A percentile compares a stretch with the other conserved stretches of the same genome.
These are phyloP conservation scores for Bugulina stolonifera DNA, from an alignment of 2,888 invertebrate genomes.

Conservation along the genomic window DNA sequence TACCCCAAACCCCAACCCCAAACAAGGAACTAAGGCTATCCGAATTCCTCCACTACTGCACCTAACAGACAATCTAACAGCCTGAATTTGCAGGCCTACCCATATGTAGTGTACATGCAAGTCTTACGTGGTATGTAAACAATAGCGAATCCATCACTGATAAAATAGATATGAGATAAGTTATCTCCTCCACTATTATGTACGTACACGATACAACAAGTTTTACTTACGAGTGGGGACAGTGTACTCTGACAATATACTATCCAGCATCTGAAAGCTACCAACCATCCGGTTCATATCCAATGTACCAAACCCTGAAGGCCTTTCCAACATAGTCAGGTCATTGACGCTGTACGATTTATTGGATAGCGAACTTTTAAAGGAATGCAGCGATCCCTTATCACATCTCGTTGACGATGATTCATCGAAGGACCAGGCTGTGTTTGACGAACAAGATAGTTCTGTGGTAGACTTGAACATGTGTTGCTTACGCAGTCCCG, in stretches of 20 bases:
- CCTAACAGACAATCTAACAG: too few species aligned
- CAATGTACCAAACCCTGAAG: conserved; percentile 3
- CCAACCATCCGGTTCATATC: conserved; percentile 23
- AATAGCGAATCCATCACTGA: too few species aligned
- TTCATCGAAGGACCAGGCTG: neutral
- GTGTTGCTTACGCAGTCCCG: neutral
- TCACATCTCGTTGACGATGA: neutral
- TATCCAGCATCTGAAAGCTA: conserved; percentile 23
- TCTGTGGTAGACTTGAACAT: conserved; percentile 1
- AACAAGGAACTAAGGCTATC: too few species aligned
- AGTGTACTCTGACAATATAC: conserved; percentile 12
- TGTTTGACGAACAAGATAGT: neutral
- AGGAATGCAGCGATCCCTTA: neutral
- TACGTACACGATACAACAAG: too few species aligned
- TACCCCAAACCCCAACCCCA: too few species aligned
- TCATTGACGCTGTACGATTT: conserved; percentile 24
- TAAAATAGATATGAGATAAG: too few species aligned
- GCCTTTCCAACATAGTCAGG: neutral
- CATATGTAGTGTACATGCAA: too few species aligned
- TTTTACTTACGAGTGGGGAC: conserved; percentile 18
- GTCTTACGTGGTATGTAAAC: too few species aligned
- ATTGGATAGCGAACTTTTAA: conserved; percentile 7
- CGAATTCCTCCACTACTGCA: too few species aligned
- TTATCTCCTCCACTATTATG: too few species aligned
- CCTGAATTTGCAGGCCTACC: too few species aligned